Evolutionary conservation across 1,140 invertebrate species (phyloP).

Genomic region (Thaumatotibia leucotreta): DNA sequence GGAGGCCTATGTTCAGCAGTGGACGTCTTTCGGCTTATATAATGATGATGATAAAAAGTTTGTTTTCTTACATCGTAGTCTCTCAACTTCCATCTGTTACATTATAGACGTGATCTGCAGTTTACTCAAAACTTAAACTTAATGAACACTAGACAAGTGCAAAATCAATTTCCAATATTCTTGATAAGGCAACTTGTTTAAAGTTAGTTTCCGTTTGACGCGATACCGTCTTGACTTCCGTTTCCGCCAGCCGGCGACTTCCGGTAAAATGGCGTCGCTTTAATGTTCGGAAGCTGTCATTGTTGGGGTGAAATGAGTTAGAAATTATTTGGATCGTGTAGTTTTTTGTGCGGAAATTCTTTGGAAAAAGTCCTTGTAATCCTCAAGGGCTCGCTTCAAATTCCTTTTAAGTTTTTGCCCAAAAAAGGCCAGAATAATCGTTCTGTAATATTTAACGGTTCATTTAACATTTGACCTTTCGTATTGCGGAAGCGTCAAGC

Average conservation of each 20-base stretch:
- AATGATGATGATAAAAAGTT: too few species aligned
- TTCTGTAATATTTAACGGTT: too few species aligned
- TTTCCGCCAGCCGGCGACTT: conserved; percentile 9
- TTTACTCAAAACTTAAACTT: too few species aligned
- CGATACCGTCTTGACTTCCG: conserved; percentile 13
- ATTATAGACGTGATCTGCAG: too few species aligned
- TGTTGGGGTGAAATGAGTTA: conserved; percentile 8
- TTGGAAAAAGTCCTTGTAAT: neutral
- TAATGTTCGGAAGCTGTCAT: conserved; percentile 13
- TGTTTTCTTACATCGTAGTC: too few species aligned
- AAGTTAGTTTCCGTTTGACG: conserved; percentile 11
- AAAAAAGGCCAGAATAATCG: too few species aligned
- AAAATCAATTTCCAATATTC: conserved; percentile 12
- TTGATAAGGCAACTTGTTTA: conserved; percentile 10
- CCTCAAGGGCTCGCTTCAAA: neutral
- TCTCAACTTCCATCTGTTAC: too few species aligned
- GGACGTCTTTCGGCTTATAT: too few species aligned
- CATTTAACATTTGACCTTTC: too few species aligned
- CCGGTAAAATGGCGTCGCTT: conserved; percentile 8
- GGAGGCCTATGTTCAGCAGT: too few species aligned
- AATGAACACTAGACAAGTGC: neutral
- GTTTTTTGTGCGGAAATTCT: neutral
- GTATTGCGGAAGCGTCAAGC: too few species aligned
- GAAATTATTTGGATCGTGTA: conserved; percentile 12
- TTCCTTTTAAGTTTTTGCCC: neutral